A percentile compares a stretch with the other conserved stretches of the same genome.
These are phyloP conservation scores for Drosophila nannoptera DNA, from an alignment of 1,140 invertebrate species.

Conservation along the genomic window DNA sequence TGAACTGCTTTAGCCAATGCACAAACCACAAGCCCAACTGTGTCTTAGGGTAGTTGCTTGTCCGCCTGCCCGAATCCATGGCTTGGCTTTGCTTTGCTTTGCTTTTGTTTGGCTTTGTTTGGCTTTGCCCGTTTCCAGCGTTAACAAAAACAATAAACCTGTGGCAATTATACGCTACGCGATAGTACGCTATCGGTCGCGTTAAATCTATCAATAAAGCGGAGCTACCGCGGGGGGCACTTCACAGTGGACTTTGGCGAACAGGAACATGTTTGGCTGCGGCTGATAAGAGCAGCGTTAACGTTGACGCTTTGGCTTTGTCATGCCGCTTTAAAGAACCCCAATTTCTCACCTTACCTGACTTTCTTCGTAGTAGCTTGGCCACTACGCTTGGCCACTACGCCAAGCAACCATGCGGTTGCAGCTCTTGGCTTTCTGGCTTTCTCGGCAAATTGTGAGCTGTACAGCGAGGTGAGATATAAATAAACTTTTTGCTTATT, in stretches of 20 bases:
- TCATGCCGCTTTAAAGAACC: constrained; percentile 15
- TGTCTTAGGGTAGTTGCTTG: constrained; percentile 3
- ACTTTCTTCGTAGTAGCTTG: constrained; percentile 9
- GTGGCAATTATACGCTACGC: constrained; percentile 4
- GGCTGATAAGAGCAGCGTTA: constrained; percentile 15
- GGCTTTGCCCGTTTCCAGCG: constrained; percentile 8
- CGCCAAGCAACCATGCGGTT: constrained; percentile 45
- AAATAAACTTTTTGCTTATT: constrained; percentile 21
- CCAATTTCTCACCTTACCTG: constrained; percentile 53
- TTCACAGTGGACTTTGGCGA: constrained; percentile 19
- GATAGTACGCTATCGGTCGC: constrained; percentile 27
- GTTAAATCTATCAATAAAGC: constrained; percentile 31
- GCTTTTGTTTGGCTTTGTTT: constrained; percentile 22
- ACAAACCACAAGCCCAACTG: too few species aligned
- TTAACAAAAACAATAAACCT: constrained; percentile 14
- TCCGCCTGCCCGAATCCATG: too few species aligned
- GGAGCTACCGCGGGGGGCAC: constrained; percentile 19
- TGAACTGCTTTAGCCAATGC: too few species aligned
- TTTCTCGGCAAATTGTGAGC: constrained; percentile 29
- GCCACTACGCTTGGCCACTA: too few species aligned
- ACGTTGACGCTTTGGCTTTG: constrained; percentile 3
- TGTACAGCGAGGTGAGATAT: constrained; percentile 20
- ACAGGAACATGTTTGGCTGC: background rate
- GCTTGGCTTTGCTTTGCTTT: constrained; percentile 4
- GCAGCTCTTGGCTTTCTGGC: constrained; percentile 51